Base-by-base conservation (phyloP, 2,888 invertebrate species). In the Phaedon cochleariae region DNA sequence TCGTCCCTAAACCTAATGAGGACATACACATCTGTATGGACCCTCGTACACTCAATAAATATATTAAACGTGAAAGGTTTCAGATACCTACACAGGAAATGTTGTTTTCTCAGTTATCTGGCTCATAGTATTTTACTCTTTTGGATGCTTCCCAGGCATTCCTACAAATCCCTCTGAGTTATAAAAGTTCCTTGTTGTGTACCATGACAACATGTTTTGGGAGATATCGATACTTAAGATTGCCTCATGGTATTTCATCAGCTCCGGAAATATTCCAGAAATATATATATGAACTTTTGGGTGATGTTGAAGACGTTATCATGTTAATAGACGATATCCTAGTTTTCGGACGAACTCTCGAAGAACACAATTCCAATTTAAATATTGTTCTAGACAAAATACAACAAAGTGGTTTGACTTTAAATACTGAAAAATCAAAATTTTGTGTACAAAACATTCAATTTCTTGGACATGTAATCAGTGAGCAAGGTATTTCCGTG, bases 21-120 rank as follows among this genome's bases (percentile, higher is more conserved):
- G 62, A 67, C 48, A 61, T 67, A 41, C 29, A 67, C 17, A 59
- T 69, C n/a, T 67, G 69, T 21, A 69, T 67, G 65, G 69, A 67
- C 31, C 67, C 69, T 12, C 18, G 51, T 45, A 57, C 26, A 31
- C 34, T 62, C 29, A 59, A 63, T 52, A 46, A 59, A 49, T 61
- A 55, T 48, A 37, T 61, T n/a, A 61, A 61, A 21, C 61, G 65
- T 10, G 61, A 65, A 41, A n/a, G 26, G 12, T 65, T 62, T 55
- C 15, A 62, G 2, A 66, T 66, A 29, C 63, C 67, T 9, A 65
- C 68, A 18, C 49, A 59, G 15, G 62, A 65, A 17, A 21, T n/a
- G 10, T 49, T 67, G 12, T 61, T 58, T 18, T 45, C 64, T 6
- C 34, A 61, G 34, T 48, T 68, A 21, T 9, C 22, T 9, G 63